These are phyloP conservation scores for Macroramphosus scolopax DNA, from an alignment of 2,797 vertebrate genomes.

Conservation along the genomic window DNA sequence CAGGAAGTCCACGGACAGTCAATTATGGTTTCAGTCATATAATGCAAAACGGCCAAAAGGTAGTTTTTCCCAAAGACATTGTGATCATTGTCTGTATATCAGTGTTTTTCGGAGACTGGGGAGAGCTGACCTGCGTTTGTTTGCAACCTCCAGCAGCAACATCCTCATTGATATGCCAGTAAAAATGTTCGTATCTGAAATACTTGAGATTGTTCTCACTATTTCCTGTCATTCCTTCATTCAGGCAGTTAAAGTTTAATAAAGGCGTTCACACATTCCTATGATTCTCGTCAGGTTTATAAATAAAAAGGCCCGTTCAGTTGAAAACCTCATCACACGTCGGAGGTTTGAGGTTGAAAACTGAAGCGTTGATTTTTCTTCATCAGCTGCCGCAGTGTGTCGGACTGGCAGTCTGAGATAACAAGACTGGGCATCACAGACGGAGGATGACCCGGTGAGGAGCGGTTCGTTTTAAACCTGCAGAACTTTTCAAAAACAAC, in stretches of 20 bases:
- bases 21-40: no score
- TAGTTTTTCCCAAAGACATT: no score
- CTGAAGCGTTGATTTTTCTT: conserved; percentile 28
- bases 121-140: no score
- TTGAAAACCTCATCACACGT: conserved; percentile 27
- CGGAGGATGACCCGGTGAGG: conserved; percentile 36
- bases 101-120: no score
- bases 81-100: no score
- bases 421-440: conserved; percentile 52
- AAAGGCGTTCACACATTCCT: not conserved
- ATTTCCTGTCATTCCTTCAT: conserved; percentile 3
- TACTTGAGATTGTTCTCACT: no score
- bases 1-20: no score
- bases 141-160: no score
- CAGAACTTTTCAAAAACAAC: conserved; percentile 50
- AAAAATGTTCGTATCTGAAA: no score
- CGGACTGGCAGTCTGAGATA: conserved; percentile 46
- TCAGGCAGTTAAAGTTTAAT: conserved; percentile 6
- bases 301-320: conserved; percentile 16
- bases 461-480: conserved; percentile 52
- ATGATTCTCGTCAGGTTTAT: conserved; percentile 1
- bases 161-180: no score
- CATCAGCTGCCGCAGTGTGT: conserved; percentile 16
- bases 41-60: no score
- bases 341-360: conserved; percentile 30